Evolutionary conservation across 1,140 invertebrate species (phyloP).

Genomic region (Cecropterus lyciades): DNA sequence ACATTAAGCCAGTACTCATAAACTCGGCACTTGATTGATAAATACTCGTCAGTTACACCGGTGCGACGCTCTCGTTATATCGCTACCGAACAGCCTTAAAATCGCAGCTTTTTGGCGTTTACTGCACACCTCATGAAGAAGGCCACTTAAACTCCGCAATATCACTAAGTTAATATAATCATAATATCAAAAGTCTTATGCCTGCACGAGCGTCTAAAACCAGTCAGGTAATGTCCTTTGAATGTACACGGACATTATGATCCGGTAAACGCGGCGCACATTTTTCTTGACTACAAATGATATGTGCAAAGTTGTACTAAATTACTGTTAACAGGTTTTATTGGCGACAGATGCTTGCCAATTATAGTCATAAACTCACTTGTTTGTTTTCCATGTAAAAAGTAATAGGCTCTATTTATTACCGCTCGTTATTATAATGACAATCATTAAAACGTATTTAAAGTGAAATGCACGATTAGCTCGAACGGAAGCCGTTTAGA

Average conservation of each 20-base stretch:
- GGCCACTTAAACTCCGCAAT: slow-evolving; percentile 44
- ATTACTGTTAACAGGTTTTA: slow-evolving; percentile 31
- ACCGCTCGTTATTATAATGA: background rate
- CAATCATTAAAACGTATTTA: slow-evolving; percentile 17
- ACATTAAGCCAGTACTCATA: slow-evolving; percentile 39
- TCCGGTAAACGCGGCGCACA: slow-evolving; percentile 21
- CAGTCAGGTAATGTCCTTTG: slow-evolving; percentile 32
- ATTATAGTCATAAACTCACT: slow-evolving; percentile 11
- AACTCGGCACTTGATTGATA: slow-evolving; percentile 59
- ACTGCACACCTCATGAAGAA: slow-evolving; percentile 43
- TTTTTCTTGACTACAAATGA: slow-evolving; percentile 33
- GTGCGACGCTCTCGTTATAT: slow-evolving; percentile 49
- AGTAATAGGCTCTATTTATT: background rate
- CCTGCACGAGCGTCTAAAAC: slow-evolving; percentile 29
- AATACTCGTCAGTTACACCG: slow-evolving; percentile 46
- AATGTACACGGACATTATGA: slow-evolving; percentile 25
- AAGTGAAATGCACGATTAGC: background rate
- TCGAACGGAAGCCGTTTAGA: slow-evolving; percentile 24
- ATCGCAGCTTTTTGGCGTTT: slow-evolving; percentile 43
- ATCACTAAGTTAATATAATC: slow-evolving; percentile 45
- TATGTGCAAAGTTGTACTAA: slow-evolving; percentile 29
- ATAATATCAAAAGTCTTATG: no score
- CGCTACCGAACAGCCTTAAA: slow-evolving; percentile 47
- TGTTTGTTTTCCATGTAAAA: slow-evolving; percentile 18
- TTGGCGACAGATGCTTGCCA: slow-evolving; percentile 16